Evolutionary conservation across 2,888 invertebrate species (phyloP).

Genomic region (Netelia fuscicornis): DNA sequence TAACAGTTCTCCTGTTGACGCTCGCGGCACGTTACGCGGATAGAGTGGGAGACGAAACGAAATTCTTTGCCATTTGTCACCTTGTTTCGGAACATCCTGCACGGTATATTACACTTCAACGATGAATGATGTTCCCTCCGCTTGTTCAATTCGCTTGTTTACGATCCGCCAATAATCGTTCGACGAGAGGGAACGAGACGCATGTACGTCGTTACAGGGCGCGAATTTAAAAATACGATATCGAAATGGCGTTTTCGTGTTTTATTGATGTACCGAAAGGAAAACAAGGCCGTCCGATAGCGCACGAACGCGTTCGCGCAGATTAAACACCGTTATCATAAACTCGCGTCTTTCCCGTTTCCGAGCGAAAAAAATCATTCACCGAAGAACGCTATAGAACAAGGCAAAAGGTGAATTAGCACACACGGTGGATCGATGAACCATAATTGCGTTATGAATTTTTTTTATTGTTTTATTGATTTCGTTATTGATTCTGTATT

Average conservation of each 20-base stretch:
- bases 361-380: conserved; percentile 21
- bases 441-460: conserved; percentile 1
- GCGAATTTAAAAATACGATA: conserved; percentile 4
- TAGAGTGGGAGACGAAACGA: conserved; percentile 27
- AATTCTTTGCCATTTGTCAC: conserved; percentile 49
- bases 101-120: conserved; percentile 12
- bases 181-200: neutral
- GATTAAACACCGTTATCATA: conserved; percentile 27
- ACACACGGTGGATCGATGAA: conserved; percentile 49
- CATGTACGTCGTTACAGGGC: neutral
- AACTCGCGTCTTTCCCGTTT: conserved; percentile 8
- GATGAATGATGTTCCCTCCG: neutral
- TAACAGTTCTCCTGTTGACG: conserved; percentile 39
- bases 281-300: conserved; percentile 19
- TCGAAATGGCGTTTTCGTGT: conserved; percentile 3
- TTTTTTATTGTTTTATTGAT: conserved; percentile 3
- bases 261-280: conserved; percentile 18
- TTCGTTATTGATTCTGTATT: neutral
- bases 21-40: conserved; percentile 13
- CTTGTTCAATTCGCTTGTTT: conserved; percentile 24
- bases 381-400: neutral
- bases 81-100: conserved; percentile 51
- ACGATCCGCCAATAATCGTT: neutral
- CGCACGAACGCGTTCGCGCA: conserved; percentile 32
- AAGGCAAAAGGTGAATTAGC: conserved; percentile 63